A percentile compares a stretch with the other conserved stretches of the same genome.
These are phyloP conservation scores for Amblyteles armatorius DNA, from an alignment of 2,888 invertebrate genomes.

Conservation along the genomic window DNA sequence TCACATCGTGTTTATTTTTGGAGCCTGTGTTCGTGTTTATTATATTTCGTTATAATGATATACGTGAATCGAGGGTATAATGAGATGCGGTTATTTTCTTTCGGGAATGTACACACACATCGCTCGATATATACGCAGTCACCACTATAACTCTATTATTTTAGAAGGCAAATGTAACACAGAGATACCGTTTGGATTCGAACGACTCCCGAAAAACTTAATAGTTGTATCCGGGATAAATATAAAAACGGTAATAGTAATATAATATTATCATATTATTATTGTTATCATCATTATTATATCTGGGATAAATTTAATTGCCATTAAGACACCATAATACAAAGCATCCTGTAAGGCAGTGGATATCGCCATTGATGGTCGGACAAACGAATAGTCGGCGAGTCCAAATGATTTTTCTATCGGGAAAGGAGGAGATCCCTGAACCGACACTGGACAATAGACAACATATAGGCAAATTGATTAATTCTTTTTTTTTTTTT, in stretches of 20 bases:
- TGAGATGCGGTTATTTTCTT: slow-evolving; percentile 59
- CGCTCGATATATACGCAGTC: slow-evolving; percentile 54
- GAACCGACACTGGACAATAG: slow-evolving; percentile 34
- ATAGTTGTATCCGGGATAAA: not conserved
- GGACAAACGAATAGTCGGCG: not conserved
- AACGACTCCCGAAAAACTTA: not conserved
- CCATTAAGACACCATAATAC: not conserved
- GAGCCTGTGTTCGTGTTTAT: slow-evolving; percentile 9
- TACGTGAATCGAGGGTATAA: slow-evolving; percentile 51
- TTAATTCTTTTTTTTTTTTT: not conserved
- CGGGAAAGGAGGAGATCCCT: slow-evolving; percentile 27
- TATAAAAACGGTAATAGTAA: not conserved
- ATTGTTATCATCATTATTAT: not conserved
- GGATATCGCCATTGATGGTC: not conserved
- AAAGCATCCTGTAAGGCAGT: not conserved
- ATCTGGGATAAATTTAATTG: not conserved
- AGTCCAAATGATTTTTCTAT: slow-evolving; percentile 39
- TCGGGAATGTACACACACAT: slow-evolving; percentile 60
- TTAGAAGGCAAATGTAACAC: slow-evolving; percentile 3
- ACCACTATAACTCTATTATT: slow-evolving; percentile 25
- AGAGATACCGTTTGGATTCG: slow-evolving; percentile 29
- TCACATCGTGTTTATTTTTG: slow-evolving; percentile 8
- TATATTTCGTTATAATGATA: slow-evolving; percentile 31
- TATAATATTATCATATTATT: not conserved
- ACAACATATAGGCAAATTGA: slow-evolving; percentile 10